phyloP scores from a whole-genome alignment of 1,140 invertebrate species.

The Drosophila arizonae region DNA sequence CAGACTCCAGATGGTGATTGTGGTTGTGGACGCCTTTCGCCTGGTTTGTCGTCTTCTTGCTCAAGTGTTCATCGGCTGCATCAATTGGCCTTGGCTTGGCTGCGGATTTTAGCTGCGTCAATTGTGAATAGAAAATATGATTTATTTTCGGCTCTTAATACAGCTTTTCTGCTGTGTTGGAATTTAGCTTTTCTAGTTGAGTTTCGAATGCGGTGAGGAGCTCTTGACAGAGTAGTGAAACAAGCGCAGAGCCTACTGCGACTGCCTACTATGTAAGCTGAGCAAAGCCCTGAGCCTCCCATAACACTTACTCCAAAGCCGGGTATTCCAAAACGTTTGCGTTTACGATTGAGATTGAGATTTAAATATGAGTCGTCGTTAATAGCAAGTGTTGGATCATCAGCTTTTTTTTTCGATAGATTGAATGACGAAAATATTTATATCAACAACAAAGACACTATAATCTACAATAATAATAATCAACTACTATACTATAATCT shows the following conservation, averaged over 20 bases:
- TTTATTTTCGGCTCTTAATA: constrained; percentile 14
- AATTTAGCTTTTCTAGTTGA: constrained; percentile 40
- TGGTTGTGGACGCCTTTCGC: not conserved
- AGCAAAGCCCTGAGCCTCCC: not conserved
- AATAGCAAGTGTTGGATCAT: too few relatives aligned
- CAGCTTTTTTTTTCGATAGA: too few relatives aligned
- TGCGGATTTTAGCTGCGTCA: too few relatives aligned
- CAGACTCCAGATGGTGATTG: not conserved
- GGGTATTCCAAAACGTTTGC: too few relatives aligned
- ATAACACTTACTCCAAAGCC: not conserved
- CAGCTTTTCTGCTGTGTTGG: constrained; percentile 36
- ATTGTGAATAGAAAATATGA: not conserved
- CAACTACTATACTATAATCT: too few relatives aligned
- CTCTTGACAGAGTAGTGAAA: not conserved
- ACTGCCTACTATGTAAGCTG: not conserved
- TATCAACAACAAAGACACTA: too few relatives aligned
- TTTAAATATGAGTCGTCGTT: too few relatives aligned
- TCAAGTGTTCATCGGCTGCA: too few relatives aligned
- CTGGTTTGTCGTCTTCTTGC: not conserved
- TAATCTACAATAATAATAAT: too few relatives aligned
- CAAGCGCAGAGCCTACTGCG: constrained; percentile 17
- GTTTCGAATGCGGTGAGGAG: constrained; percentile 18
- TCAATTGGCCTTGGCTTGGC: too few relatives aligned
- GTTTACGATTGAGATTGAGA: too few relatives aligned
- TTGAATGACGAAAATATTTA: too few relatives aligned